phyloP scores from a whole-genome alignment of 2,797 vertebrate genomes.

The Hyperoplus lanceolatus region DNA sequence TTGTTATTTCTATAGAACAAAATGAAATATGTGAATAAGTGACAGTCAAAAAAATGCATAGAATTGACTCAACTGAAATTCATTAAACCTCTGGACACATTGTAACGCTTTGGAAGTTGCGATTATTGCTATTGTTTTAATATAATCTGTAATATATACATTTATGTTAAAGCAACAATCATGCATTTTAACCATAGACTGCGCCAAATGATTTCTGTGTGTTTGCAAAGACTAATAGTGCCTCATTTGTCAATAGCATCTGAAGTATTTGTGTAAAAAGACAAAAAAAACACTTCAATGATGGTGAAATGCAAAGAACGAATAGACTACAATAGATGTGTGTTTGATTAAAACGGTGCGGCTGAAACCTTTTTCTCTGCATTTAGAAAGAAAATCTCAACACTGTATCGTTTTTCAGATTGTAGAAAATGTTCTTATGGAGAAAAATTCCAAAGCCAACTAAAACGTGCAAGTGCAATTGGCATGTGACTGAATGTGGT shows the following conservation, averaged over 20 bases:
- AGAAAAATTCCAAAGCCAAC: neutral
- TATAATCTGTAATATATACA: neutral
- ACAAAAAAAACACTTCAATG: slow-evolving; percentile 34
- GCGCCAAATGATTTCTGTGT: slow-evolving; percentile 44
- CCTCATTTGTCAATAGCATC: slow-evolving; percentile 63
- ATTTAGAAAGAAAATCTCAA: neutral
- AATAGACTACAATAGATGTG: slow-evolving; percentile 42
- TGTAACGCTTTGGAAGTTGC: neutral
- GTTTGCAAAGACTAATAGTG: slow-evolving; percentile 64
- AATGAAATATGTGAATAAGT: neutral
- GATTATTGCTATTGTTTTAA: neutral
- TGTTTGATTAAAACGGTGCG: slow-evolving; percentile 16
- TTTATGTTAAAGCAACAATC: slow-evolving; percentile 12
- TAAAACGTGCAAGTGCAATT: slow-evolving; percentile 10
- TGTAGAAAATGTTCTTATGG: too few relatives aligned
- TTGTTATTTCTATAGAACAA: neutral
- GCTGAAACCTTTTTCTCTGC: neutral
- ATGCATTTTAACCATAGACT: slow-evolving; percentile 31
- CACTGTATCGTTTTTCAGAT: neutral
- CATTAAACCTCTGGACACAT: neutral
- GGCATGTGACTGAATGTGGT: neutral
- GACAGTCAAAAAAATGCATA: neutral
- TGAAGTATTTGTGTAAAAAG: slow-evolving; percentile 29
- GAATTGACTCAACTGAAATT: neutral
- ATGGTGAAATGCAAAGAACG: slow-evolving; percentile 35